A percentile compares a stretch with the other conserved stretches of the same genome.
phyloP scores from a whole-genome alignment of 2,797 vertebrate genomes.

The Semaprochilodus insignis region DNA sequence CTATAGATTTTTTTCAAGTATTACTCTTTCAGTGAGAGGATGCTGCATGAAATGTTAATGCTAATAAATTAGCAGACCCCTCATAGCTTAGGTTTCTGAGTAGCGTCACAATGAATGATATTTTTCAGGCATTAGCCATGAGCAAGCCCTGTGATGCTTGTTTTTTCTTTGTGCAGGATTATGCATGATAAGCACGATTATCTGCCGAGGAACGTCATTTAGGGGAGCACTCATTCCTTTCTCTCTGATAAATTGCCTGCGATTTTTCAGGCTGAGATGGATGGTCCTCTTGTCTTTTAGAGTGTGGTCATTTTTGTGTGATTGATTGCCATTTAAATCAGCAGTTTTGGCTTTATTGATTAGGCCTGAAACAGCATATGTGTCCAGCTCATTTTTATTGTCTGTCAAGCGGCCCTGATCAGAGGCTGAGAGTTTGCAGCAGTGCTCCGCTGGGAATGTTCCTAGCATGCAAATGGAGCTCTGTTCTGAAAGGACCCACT shows the following conservation, averaged over 20 bases:
- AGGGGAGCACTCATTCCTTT: constrained; percentile 23
- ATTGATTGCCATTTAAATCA: constrained; percentile 64
- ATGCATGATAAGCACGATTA: constrained; percentile 14
- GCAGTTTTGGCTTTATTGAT: constrained; percentile 56
- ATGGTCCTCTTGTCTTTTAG: constrained; percentile 57
- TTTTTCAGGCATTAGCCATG: constrained; percentile 8
- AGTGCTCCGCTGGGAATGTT: constrained; percentile 3
- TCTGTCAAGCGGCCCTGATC: constrained; percentile 3
- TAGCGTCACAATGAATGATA: neutral
- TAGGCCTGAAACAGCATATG: constrained; percentile 28
- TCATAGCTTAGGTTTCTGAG: neutral
- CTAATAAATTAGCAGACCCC: neutral
- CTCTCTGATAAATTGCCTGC: constrained; percentile 67
- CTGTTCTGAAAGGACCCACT: neutral
- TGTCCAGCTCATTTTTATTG: constrained; percentile 24
- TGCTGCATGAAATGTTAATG: constrained; percentile 6
- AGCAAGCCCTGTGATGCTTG: neutral
- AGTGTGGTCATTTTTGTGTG: constrained; percentile 50
- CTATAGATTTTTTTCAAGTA: neutral
- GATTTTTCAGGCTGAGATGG: constrained; percentile 62
- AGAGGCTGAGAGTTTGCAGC: constrained; percentile 6
- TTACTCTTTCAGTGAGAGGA: constrained; percentile 15
- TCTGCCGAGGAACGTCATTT: neutral
- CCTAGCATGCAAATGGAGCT: constrained; percentile 26
- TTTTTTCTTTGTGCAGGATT: constrained; percentile 1